phyloP scores from a whole-genome alignment of 2,888 invertebrate genomes.

The Leucophora obtusa region DNA sequence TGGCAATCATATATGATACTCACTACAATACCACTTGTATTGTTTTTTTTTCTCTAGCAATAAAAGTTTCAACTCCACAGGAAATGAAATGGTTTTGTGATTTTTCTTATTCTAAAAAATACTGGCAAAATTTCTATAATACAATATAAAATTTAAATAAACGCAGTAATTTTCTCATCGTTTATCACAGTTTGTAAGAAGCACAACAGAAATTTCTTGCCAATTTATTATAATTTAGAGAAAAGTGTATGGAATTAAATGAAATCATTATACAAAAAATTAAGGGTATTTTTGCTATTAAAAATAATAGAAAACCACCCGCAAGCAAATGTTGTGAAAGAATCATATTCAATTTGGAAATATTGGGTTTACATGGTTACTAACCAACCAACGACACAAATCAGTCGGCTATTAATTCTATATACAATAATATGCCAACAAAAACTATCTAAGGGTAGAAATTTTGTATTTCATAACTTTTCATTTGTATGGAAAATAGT shows the following conservation, averaged over 20 bases:
- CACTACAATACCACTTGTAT: conserved; percentile 39
- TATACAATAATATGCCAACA: background rate
- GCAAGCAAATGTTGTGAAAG: conserved; percentile 42
- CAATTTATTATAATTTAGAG: conserved; percentile 48
- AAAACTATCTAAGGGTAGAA: background rate
- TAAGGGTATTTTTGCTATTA: conserved; percentile 38
- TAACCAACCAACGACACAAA: background rate
- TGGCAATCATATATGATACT: conserved; percentile 49
- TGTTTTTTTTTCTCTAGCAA: conserved; percentile 9
- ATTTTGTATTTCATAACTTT: background rate
- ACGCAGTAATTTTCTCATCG: conserved; percentile 51
- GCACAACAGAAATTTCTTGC: conserved; percentile 16
- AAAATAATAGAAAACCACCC: conserved; percentile 40
- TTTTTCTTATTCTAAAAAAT: conserved; percentile 31
- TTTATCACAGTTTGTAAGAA: conserved; percentile 49
- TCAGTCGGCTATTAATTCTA: background rate
- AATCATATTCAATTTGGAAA: background rate
- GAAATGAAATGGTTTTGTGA: conserved; percentile 55
- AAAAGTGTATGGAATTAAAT: conserved; percentile 26
- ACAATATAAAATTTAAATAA: conserved; percentile 16
- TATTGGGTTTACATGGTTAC: conserved; percentile 4
- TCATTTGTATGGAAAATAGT: background rate
- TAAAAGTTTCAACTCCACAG: conserved; percentile 50
- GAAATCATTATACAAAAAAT: conserved; percentile 36
- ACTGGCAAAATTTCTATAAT: conserved; percentile 23